phyloP scores from a whole-genome alignment of 2,888 invertebrate species.

The Seira ritae region DNA sequence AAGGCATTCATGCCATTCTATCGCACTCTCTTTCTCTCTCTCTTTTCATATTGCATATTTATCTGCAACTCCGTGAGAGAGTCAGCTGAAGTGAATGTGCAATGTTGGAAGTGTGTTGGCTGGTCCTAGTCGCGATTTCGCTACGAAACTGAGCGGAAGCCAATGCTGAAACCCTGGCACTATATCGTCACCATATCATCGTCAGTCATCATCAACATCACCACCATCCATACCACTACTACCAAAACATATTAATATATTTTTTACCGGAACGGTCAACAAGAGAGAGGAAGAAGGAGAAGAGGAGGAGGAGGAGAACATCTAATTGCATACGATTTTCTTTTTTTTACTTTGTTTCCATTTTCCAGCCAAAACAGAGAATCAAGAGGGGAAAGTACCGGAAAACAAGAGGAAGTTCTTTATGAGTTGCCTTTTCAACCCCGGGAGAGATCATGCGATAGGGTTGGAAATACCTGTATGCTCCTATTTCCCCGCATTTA shows the following conservation, averaged over 20 bases:
- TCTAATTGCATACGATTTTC: neutral
- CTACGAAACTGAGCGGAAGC: conserved; percentile 55
- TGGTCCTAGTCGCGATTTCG: conserved; percentile 58
- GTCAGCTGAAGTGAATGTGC: conserved; percentile 17
- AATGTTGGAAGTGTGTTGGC: neutral
- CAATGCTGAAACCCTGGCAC: conserved; percentile 18
- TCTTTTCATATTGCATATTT: conserved; percentile 19
- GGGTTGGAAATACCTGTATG: conserved; percentile 21
- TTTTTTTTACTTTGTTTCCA: neutral
- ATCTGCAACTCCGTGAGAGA: neutral
- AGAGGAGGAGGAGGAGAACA: neutral
- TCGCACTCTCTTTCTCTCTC: neutral
- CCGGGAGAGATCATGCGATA: neutral
- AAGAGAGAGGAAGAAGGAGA: conserved; percentile 6
- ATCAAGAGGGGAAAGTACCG: neutral
- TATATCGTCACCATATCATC: conserved; percentile 29
- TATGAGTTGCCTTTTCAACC: neutral
- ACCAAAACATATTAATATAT: neutral
- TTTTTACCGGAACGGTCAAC: conserved; percentile 10
- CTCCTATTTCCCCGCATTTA: neutral
- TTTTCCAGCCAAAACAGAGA: neutral
- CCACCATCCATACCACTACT: conserved; percentile 1
- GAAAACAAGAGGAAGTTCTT: neutral
- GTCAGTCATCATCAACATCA: conserved; percentile 19
- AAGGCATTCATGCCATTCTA: neutral